Evolutionary conservation across 2,113 vertebrate genomes (phyloP), one percentile per base, ranked within the genome.

Genomic region (Mola mola): DNA sequence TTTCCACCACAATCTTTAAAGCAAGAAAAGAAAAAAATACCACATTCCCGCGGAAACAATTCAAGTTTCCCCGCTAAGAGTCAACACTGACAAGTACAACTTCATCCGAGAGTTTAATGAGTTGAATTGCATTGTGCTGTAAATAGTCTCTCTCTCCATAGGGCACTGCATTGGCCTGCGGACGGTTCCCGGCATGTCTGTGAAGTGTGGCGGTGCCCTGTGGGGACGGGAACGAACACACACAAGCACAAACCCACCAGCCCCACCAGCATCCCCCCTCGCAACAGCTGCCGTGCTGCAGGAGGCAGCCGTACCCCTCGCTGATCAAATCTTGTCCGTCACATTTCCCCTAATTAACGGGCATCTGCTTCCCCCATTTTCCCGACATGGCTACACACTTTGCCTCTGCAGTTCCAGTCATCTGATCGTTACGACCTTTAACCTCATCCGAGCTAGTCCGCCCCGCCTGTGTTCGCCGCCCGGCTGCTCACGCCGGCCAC

Each of bases 301-400:
- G 92, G 93, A 92, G 93, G 87, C 82, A 93, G 93, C 87, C 92
- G 90, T 94, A 95, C 94, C 92, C 58, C 80, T 90, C 85, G 92
- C 95, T 95, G 94, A 95, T 95, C 95, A 91, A 92, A 94, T 95
- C 95, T 95, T 98, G 97, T 98, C 96, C 97, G 91, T 96, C 96
- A 95, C 96, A 93, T 96, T 95, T 97, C 92, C 94, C 93, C 96
- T 99, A 99, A 98, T 99, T 98, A 98, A 95, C 90, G 92, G 96
- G 96, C 97, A 98, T 98, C 97, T 98, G 96, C 94, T 96, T 92
- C 93, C 92, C 94, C 94, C 93, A 93, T 94, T 93, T 90, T 90
- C 85, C 82, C 83, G 75, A 84, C 84, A 85, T 73, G 85, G 85
- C 72, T 84, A 87, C 87, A 75, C 81, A 72, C 66, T 84, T 65